Evolutionary conservation across 2,888 invertebrate species (phyloP), one percentile per base, ranked within the genome.

Genomic region (Argyra leucocephala): DNA sequence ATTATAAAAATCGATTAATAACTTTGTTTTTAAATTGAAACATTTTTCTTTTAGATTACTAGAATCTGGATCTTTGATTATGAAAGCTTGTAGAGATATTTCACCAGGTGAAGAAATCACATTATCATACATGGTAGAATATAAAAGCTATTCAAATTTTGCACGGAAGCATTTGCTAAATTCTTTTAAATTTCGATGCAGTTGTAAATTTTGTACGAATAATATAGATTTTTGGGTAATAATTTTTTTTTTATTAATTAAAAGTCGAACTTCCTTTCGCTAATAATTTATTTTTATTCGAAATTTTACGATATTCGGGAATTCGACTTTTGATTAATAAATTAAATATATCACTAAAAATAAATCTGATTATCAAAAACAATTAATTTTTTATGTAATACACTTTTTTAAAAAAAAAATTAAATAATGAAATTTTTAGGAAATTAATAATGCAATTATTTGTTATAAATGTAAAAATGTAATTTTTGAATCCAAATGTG

Each of bases 121-220:
- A 37, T 67, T 71, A 23, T 60, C 68, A 57, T 67, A 67, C 64
- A 66, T 70, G 67, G 72, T 73, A 9, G 64, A 70, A 64, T 68
- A 67, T 18, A 66, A 23, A 57, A 24, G 6, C 21, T 24, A 18
- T 21, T 3, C 22, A n/a, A 57, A 48, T 21, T 9, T 6, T 5
- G 3, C 15, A 22, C 31, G 31, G 2, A 22, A 62, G 9, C 21
- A 10, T 18, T 22, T 21, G 10, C 36, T 15, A 37, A 6, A n/a
- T 31, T 10, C n/a, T 21, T 22, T 22, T 12, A 36, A 36, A 21
- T 22, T 61, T 36, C 12, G 23, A 12, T 61, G 61, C 36, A 31
- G 36, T 21, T 61, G 61, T 15, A 21, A 61, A 61, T 3, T 31
- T 36, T 61, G 61, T 61, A 21, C n/a, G 10, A 5, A 23, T 23